Base-by-base conservation (phyloP, 2,797 vertebrate species). In the Amniataba percoides region DNA sequence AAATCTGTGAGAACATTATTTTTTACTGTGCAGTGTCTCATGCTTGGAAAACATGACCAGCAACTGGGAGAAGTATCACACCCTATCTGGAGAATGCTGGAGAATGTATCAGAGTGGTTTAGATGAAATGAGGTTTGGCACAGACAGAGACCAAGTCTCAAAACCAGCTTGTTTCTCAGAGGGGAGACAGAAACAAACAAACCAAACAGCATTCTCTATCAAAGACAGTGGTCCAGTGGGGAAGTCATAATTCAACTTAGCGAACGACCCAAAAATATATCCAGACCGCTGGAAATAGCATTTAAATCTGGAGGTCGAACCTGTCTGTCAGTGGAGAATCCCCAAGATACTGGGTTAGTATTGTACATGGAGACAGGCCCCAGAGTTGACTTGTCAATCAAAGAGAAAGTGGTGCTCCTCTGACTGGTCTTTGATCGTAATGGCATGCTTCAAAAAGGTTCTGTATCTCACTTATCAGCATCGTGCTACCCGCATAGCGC, bases 121-220 rank as follows among this genome's bases (percentile, higher is more conserved):
- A 39, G 64, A 81, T 81, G 55, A 86, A 87, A 85, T 87, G 48
- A 78, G 48, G 80, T 83, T 89, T 86, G 82, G 77, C 80, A 81
- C 71, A 78, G 59, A 66, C 68, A 63, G 64, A 31, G 55, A 70
- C 21, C 5, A 49, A 70, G 69, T 71, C 51, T 83, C 64, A 55
- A 27, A 27, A 55, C 63, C 53, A 72, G 66, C 43, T 64, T 64
- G 23, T 66, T 51, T 68, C 71, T 82, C 78, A 16, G 66, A 69
- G 60, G 52, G 19, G 34, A 34, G 66, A 74, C 60, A 66, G 59
- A 62, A 73, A 84, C 64, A 85, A 80, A 78, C 72, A 56, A 25
- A 56, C 25, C 67, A 74, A 77, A 80, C 49, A 79, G 58, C 53
- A 25, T 73, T 80, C 51, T 69, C 23, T 68, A 60, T 83, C 23